These are phyloP conservation scores for Caenorhabditis sp. DNA, from an alignment of 2,888 invertebrate species.

Conservation along the genomic window DNA sequence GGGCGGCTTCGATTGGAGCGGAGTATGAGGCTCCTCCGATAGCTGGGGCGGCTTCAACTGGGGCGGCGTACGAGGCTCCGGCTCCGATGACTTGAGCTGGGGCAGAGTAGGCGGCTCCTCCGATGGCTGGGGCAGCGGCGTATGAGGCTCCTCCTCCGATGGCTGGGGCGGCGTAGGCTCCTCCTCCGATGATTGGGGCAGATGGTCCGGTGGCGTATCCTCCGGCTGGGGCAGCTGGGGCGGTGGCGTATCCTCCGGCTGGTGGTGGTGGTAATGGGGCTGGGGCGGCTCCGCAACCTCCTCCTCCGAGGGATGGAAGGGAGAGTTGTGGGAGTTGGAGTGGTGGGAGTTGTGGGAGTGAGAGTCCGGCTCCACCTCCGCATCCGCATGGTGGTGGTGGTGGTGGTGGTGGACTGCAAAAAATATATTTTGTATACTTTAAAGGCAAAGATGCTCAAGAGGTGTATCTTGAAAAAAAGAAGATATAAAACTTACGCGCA, in stretches of 20 bases:
- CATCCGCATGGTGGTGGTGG: conserved; percentile 51
- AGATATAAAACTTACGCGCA: conserved; percentile 38
- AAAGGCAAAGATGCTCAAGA: too few relatives aligned
- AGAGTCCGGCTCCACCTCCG: conserved; percentile 38
- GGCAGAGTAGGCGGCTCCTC: conserved; percentile 5
- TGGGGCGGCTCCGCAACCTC: conserved; percentile 43
- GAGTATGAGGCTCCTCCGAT: conserved; percentile 10
- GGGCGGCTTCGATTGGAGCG: conserved; percentile 25
- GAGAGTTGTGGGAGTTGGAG: conserved; percentile 43
- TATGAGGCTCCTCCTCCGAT: conserved; percentile 17
- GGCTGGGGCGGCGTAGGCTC: conserved; percentile 18
- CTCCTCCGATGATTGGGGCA: conserved; percentile 18
- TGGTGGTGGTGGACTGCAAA: conserved; percentile 47
- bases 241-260: conserved; percentile 39
- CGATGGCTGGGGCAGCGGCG: conserved; percentile 3
- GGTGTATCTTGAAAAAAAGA: conserved; percentile 4
- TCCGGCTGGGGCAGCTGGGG: conserved; percentile 37
- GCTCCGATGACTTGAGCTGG: too few relatives aligned
- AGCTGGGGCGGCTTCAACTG: conserved; percentile 6
- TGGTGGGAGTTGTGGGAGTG: conserved; percentile 43
- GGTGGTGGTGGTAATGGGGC: conserved; percentile 44
- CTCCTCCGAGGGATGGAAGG: conserved; percentile 48
- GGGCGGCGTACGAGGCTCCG: conserved; percentile 17
- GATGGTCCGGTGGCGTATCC: conserved; percentile 37
- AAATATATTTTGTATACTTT: not conserved